Evolutionary conservation across 1,140 invertebrate genomes (phyloP).

Genomic region (Oncopeltus fasciatus): DNA sequence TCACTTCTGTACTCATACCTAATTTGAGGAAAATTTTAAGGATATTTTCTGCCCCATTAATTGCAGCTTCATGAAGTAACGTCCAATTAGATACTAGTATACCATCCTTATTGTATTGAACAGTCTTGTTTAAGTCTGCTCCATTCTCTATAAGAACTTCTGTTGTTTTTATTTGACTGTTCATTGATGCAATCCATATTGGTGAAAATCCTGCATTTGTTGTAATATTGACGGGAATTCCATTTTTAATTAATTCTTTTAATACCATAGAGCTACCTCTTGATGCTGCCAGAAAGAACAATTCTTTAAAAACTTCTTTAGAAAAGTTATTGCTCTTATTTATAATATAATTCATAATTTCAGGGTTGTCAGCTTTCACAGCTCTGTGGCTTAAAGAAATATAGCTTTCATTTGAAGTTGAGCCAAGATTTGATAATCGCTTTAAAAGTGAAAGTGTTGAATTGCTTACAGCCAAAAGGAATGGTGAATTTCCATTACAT

Average conservation of each 20-base stretch:
- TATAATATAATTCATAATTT: not conserved
- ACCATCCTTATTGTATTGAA: not conserved
- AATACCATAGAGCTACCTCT: not conserved
- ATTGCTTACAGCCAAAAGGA: not conserved
- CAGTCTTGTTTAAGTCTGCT: not conserved
- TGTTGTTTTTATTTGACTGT: not conserved
- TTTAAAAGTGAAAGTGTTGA: not conserved
- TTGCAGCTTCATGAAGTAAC: not conserved
- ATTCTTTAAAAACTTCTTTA: not conserved
- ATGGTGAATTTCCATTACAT: not conserved
- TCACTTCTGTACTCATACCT: not conserved
- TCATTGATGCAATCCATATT: not conserved
- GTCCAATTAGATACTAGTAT: not conserved
- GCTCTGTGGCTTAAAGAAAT: not conserved
- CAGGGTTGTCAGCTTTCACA: not conserved
- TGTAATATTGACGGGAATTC: not conserved
- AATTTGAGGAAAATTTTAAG: not conserved
- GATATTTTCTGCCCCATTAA: not conserved
- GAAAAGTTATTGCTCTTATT: not conserved
- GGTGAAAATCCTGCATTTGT: not conserved
- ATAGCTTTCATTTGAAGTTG: not conserved
- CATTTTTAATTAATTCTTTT: not conserved
- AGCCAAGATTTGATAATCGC: not conserved
- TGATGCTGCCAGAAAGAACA: not conserved
- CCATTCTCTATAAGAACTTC: not conserved